Base-by-base conservation (phyloP, 2,113 vertebrate genomes). In the Zootoca vivipara region DNA sequence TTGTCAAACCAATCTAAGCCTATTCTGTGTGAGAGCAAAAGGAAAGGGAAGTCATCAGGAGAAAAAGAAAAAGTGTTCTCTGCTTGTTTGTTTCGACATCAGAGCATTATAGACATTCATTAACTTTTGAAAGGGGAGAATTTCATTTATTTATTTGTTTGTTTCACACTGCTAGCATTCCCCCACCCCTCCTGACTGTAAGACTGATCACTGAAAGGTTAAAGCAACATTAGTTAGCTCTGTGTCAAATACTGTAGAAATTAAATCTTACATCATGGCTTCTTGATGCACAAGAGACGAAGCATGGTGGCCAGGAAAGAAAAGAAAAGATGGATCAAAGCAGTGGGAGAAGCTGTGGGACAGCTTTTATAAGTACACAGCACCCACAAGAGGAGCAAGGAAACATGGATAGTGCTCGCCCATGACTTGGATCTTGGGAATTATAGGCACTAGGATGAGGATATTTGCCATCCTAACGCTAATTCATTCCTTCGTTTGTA, bases 1-100 rank as follows among this genome's bases (percentile, higher is more conserved):
- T 94, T 93, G 74, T 92, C 86, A 94, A 89, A 90, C 85, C 65
- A 78, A n/a, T 90, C 69, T 90, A 24, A 89, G 52, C 24, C 73
- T 88, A 15, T 35, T 69, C 40, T 20, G 87, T 15, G 90, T 42
- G 65, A 26, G 13, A 78, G 33, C 62, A n/a, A 24, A 62, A 90
- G 26, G 38, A 89, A 87, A 46, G 84, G 90, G 91, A 91, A 78
- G 22, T 35, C 42, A 91, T 86, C 56, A 70, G 58, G 79, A 91
- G 88, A 92, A 65, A 90, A 72, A 91, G 15, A 79, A 81, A 81
- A 78, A 78, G 46, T 38, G 3, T 33, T 90, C 22, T 92, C 87
- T 91, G 12, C 42, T 92, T 92, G 62, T 86, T 92, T 90, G 72
- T 91, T 94, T 92, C 35, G 83, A 80, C 24, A 65, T 85, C 30